Evolutionary conservation across 1,140 invertebrate species (phyloP).

Genomic region (Lanistes nyassanus): DNA sequence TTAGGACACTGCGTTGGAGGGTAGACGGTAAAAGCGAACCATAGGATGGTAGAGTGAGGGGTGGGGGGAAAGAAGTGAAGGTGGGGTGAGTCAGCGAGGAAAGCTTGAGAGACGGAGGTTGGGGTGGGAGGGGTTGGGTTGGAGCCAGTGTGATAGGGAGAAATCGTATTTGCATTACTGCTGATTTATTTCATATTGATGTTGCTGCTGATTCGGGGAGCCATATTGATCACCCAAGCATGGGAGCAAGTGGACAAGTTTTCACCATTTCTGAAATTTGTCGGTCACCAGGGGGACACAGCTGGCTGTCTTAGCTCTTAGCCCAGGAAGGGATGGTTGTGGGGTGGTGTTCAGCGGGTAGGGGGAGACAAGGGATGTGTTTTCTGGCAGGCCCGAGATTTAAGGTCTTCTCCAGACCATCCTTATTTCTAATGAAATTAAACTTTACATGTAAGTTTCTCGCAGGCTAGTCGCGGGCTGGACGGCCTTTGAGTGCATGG

Average conservation of each 20-base stretch:
- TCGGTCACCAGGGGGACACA: constrained; percentile 16
- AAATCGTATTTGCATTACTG: constrained; percentile 28
- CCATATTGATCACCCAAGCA: constrained; percentile 20
- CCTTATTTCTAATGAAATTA: no score
- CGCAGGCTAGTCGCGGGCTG: no score
- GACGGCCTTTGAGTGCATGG: not conserved
- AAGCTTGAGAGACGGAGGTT: no score
- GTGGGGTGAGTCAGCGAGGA: not conserved
- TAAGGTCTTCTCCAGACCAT: no score
- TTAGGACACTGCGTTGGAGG: constrained; percentile 9
- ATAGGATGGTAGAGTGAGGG: not conserved
- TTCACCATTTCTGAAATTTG: constrained; percentile 27
- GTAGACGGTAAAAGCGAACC: constrained; percentile 7
- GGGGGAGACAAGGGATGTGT: not conserved
- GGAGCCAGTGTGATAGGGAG: constrained; percentile 12
- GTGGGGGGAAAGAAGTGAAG: not conserved
- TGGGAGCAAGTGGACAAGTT: constrained; percentile 19
- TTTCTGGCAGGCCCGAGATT: no score
- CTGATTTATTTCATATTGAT: constrained; percentile 31
- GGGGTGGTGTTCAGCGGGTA: not conserved
- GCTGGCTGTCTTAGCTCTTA: not conserved
- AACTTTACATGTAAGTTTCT: no score
- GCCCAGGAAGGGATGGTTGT: not conserved
- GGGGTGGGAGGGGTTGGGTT: not conserved
- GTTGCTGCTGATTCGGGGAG: constrained; percentile 18